A percentile compares a stretch with the other conserved stretches of the same genome.
These are phyloP conservation scores for Orussus abietinus DNA, from an alignment of 1,140 invertebrate species.

Conservation along the genomic window DNA sequence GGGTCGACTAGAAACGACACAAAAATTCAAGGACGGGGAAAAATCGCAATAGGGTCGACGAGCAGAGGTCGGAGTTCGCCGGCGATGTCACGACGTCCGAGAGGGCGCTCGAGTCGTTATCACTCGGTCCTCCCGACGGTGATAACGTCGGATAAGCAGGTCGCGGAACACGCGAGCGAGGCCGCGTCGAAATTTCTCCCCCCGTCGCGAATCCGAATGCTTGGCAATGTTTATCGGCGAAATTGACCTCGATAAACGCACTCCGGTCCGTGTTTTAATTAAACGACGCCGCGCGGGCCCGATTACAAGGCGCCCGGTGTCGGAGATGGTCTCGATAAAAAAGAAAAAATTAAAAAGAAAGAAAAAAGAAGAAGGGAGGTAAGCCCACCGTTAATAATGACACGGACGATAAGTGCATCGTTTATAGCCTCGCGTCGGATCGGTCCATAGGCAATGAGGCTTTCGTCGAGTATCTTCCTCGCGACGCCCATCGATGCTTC, in stretches of 20 bases:
- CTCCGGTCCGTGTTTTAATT: constrained; percentile 14
- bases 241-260: constrained; percentile 17
- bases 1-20: no score
- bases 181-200: constrained; percentile 13
- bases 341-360: no score
- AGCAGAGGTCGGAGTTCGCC: constrained; percentile 5
- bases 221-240: constrained; percentile 11
- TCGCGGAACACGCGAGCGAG: constrained; percentile 6
- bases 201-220: constrained; percentile 12
- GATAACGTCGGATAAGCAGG: no score
- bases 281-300: constrained; percentile 11
- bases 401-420: constrained; percentile 1
- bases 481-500: no score
- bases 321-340: not conserved
- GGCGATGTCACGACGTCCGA: constrained; percentile 12
- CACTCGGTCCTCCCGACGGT: not conserved
- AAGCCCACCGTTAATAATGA: not conserved
- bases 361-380: no score
- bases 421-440: constrained; percentile 10
- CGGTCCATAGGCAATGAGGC: constrained; percentile 6
- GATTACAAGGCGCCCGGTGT: constrained; percentile 11
- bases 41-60: constrained; percentile 7
- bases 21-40: not conserved
- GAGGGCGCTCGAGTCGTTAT: not conserved
- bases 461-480: constrained; percentile 8